phyloP scores from a whole-genome alignment of 2,797 vertebrate genomes.

The Acanthiza pusilla region DNA sequence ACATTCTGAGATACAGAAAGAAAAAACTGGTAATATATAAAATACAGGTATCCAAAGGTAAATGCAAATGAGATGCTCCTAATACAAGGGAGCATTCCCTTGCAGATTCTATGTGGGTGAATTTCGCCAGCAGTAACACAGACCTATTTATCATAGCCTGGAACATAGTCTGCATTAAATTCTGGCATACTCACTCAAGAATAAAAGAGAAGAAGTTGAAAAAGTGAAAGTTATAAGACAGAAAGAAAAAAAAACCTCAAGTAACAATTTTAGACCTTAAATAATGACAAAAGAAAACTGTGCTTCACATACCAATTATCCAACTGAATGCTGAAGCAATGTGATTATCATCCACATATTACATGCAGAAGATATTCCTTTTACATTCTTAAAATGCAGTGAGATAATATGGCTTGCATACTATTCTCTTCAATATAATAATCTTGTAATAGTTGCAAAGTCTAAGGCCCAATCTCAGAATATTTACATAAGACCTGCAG shows the following conservation, averaged over 20 bases:
- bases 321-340: background rate
- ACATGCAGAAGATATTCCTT: background rate
- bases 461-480: background rate
- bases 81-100: background rate
- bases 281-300: background rate
- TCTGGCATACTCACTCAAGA: background rate
- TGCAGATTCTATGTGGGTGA: background rate
- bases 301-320: background rate
- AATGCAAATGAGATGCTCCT: background rate
- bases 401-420: background rate
- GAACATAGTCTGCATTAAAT: background rate
- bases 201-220: background rate
- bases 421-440: background rate
- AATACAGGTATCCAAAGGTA: background rate
- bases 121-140: background rate
- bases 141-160: background rate
- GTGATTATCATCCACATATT: background rate
- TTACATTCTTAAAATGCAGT: background rate
- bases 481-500: background rate
- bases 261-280: background rate
- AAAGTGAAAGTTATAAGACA: background rate
- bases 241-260: background rate
- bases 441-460: background rate
- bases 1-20: background rate
- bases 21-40: background rate